Evolutionary conservation across 30 jellyfish, hydroid and myxozoan genomes (phyloP), one percentile per base, ranked within the genome.

Genomic region (Morbakka virulenta): DNA sequence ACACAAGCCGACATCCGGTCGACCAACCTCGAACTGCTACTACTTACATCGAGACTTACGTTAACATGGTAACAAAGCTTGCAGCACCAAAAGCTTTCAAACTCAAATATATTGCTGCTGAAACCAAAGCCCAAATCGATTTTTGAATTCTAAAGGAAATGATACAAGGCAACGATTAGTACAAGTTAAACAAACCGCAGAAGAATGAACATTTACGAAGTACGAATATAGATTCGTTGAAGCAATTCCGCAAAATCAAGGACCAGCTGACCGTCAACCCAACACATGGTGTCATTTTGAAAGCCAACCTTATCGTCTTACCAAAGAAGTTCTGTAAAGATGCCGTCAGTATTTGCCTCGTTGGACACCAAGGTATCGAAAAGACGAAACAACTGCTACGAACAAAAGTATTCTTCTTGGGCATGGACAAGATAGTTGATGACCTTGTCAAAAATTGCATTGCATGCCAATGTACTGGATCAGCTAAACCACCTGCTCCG

Each of bases 331-430:
- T 63, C 75, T 2, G 30, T 26, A 28, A 63, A 63, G 75, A 63
- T 63, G 75, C 75, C 17, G 64, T 63, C 33, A 26, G 35, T 3
- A 63, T 63, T n/a, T 63, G 75, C 13, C 75, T 24, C 75, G 65
- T 63, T 32, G 75, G 75, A n/a, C 75, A 63, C 41, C 75, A 63
- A n/a, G 75, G 75, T 13, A 63, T 63, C 63, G 75, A 63, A 63
- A 63, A 63, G 64, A 63, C n/a, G n/a, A n/a, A n/a, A n/a, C n/a
- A n/a, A n/a, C n/a, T n/a, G n/a, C n/a, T n/a, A n/a, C n/a, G n/a
- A n/a, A 63, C 75, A 17, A 63, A 63, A 63, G 75, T 2, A n/a
- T 63, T 63, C 75, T 1, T 63, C 13, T 63, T 1, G 50, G 75
- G 75, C 75, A 63, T 63, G 75, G 75, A 63, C 30, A 63, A n/a